Evolutionary conservation across 1,140 invertebrate genomes (phyloP).

Genomic region (Zaprionus vittiger): DNA sequence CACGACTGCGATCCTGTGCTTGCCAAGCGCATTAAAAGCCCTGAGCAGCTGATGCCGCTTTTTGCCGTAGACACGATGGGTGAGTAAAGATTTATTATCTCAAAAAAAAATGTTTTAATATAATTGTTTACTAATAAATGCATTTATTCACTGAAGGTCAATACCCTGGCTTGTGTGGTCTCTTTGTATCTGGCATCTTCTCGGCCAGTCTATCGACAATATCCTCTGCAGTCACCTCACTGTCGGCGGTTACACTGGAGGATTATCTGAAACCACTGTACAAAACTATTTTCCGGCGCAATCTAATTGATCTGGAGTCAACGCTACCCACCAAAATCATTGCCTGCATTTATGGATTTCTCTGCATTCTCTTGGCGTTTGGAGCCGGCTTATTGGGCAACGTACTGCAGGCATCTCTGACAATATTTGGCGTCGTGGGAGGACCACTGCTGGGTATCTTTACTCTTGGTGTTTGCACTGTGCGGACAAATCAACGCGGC

Average conservation of each 20-base stretch:
- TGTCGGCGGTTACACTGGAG: constrained; percentile 93
- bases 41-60: constrained; percentile 88
- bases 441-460: constrained; percentile 92
- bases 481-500: constrained; percentile 89
- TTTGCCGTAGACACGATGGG: constrained; percentile 92
- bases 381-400: constrained; percentile 88
- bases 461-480: constrained; percentile 90
- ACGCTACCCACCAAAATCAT: constrained; percentile 87
- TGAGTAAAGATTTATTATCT: constrained; percentile 4
- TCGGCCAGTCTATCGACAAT: constrained; percentile 93
- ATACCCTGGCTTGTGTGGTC: constrained; percentile 90
- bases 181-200: constrained; percentile 94
- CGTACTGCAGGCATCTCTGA: constrained; percentile 90
- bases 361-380: constrained; percentile 90
- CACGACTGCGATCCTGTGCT: constrained; percentile 90
- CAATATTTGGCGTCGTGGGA: constrained; percentile 92
- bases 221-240: constrained; percentile 92
- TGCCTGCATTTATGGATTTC: constrained; percentile 89
- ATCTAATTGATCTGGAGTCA: constrained; percentile 68
- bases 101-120: neutral
- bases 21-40: constrained; percentile 85
- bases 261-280: constrained; percentile 89
- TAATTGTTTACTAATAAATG: neutral
- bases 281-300: constrained; percentile 72
- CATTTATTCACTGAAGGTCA: constrained; percentile 62